Evolutionary conservation across 2,797 vertebrate genomes (phyloP).

Genomic region (Silurus aristotelis): DNA sequence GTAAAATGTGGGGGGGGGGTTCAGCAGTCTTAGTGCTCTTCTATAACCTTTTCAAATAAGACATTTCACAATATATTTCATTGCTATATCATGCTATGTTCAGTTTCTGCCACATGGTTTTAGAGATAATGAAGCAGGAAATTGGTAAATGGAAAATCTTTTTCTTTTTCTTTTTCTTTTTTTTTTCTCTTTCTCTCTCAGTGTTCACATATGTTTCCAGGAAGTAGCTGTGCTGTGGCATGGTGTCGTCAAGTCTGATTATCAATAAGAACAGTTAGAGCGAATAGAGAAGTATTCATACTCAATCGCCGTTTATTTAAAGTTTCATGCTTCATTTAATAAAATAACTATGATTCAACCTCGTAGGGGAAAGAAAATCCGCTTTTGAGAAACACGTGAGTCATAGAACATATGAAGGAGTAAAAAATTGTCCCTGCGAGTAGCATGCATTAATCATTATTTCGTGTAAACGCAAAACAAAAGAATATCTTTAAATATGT

Average conservation of each 20-base stretch:
- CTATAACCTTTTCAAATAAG: background rate
- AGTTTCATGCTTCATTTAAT: background rate
- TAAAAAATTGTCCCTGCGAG: slow-evolving; percentile 23
- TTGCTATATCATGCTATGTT: background rate
- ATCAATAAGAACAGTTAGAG: slow-evolving; percentile 11
- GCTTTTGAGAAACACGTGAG: slow-evolving; percentile 43
- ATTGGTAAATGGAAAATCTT: slow-evolving; percentile 35
- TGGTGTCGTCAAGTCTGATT: background rate
- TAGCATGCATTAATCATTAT: background rate
- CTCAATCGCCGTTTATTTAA: slow-evolving; percentile 7
- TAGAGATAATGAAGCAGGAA: slow-evolving; percentile 31
- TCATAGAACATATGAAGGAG: slow-evolving; percentile 32
- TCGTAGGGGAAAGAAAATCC: slow-evolving; percentile 15
- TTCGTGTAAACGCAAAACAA: background rate
- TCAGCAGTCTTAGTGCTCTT: background rate
- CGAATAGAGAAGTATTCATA: slow-evolving; percentile 31
- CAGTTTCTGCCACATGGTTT: background rate
- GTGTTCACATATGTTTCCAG: slow-evolving; percentile 31
- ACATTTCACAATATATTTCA: background rate
- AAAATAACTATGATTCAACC: slow-evolving; percentile 47
- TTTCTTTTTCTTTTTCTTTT: too few species aligned
- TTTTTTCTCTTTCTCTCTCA: background rate
- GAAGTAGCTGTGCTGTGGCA: slow-evolving; percentile 24
- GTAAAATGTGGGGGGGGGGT: too few species aligned
- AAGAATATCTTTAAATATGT: background rate